A percentile compares a stretch with the other conserved stretches of the same genome.
Conservation (phyloP, 2,113 vertebrate species). For the Heliornis fulica region DNA sequence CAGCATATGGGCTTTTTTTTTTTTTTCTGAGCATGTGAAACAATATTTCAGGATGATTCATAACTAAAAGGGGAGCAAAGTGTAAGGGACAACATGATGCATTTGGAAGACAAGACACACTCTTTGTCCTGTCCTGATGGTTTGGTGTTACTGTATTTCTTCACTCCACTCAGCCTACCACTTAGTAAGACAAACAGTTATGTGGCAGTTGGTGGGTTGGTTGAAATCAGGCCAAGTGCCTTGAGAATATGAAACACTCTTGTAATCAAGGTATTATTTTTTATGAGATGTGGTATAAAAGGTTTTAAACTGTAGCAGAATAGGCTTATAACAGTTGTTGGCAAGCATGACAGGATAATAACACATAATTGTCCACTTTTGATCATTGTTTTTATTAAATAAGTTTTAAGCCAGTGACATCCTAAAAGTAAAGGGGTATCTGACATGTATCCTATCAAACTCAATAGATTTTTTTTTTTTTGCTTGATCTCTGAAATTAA, state of each 20-base stretch:
- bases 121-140: not conserved
- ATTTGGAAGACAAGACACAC: not conserved
- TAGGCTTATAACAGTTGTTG: not conserved
- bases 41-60: not conserved
- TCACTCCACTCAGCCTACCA: not conserved
- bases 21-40: not conserved
- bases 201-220: not conserved
- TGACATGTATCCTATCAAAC: not conserved
- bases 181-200: not conserved
- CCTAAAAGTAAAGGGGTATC: not conserved
- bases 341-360: not conserved
- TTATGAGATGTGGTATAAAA: not conserved
- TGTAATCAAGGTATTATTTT: not conserved
- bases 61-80: not conserved
- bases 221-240: not conserved
- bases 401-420: not conserved
- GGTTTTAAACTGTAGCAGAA: not conserved
- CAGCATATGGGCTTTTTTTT: not conserved
- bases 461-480: not conserved
- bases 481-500: not conserved
- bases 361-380: not conserved
- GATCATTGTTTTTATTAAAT: not conserved
- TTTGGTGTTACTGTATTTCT: not conserved
- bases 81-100: not conserved
- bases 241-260: not conserved